These are phyloP conservation scores for Nesidiocoris tenuis DNA, from an alignment of 2,888 invertebrate genomes.

Conservation along the genomic window DNA sequence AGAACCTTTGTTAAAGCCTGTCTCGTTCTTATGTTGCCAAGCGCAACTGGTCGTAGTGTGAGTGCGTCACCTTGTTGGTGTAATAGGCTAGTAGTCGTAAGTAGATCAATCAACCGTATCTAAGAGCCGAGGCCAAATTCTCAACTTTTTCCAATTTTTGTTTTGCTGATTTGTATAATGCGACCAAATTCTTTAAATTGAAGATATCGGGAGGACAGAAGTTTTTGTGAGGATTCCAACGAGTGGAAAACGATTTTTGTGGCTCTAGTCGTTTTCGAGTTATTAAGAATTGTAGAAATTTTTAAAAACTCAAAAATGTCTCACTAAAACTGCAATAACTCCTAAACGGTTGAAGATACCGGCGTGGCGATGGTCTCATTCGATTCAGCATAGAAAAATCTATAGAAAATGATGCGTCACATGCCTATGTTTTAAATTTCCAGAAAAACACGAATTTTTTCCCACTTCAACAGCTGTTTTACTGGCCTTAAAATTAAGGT, in stretches of 20 bases:
- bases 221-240: neutral
- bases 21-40: too few relatives aligned
- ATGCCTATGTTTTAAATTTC: neutral
- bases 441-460: neutral
- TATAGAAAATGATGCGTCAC: neutral
- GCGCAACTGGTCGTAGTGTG: too few relatives aligned
- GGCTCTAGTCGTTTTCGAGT: neutral
- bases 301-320: neutral
- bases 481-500: neutral
- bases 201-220: too few relatives aligned
- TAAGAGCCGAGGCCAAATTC: too few relatives aligned
- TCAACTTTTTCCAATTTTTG: too few relatives aligned
- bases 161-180: too few relatives aligned
- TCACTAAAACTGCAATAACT: neutral
- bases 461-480: neutral
- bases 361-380: neutral
- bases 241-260: neutral
- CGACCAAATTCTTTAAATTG: too few relatives aligned
- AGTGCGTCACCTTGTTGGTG: too few relatives aligned
- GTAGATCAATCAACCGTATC: too few relatives aligned
- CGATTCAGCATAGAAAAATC: neutral
- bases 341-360: neutral
- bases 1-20: too few relatives aligned
- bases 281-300: neutral
- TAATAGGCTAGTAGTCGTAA: too few relatives aligned